These are phyloP conservation scores for Petrophora chlorosata DNA, from an alignment of 2,888 invertebrate genomes.

Conservation along the genomic window DNA sequence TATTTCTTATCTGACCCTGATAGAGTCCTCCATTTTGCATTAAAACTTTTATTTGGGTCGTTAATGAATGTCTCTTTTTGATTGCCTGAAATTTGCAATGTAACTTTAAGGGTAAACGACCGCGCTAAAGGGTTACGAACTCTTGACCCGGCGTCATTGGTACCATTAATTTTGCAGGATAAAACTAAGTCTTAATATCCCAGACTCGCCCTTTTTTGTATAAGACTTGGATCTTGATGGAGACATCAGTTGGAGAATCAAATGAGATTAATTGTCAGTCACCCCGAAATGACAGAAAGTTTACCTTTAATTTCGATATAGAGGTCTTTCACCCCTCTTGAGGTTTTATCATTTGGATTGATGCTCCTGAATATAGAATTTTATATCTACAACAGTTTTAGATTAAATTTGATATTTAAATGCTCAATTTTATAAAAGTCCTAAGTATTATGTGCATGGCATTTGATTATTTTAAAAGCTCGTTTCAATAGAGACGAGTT, in stretches of 20 bases:
- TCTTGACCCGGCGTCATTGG: constrained; percentile 54
- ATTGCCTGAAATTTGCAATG: constrained; percentile 31
- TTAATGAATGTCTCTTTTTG: too few species aligned
- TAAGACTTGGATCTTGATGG: background rate
- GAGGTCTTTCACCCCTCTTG: constrained; percentile 9
- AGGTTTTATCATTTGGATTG: constrained; percentile 10
- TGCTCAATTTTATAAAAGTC: too few species aligned
- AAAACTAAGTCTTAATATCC: background rate
- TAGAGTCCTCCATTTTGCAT: too few species aligned
- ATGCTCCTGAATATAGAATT: background rate
- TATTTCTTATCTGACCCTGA: too few species aligned
- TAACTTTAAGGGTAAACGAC: constrained; percentile 50
- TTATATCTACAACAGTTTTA: background rate
- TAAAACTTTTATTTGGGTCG: too few species aligned
- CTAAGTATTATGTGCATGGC: too few species aligned
- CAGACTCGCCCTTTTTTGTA: too few species aligned
- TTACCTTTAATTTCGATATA: constrained; percentile 11
- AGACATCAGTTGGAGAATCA: constrained; percentile 3
- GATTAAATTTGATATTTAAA: background rate
- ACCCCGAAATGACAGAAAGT: constrained; percentile 7
- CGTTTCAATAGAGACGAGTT: background rate
- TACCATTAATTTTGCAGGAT: constrained; percentile 25
- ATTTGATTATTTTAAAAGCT: background rate
- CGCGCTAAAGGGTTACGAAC: constrained; percentile 54
- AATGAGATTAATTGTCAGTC: constrained; percentile 1